phyloP scores from a whole-genome alignment of 2,113 vertebrate species.

The Bubo blakistoni region DNA sequence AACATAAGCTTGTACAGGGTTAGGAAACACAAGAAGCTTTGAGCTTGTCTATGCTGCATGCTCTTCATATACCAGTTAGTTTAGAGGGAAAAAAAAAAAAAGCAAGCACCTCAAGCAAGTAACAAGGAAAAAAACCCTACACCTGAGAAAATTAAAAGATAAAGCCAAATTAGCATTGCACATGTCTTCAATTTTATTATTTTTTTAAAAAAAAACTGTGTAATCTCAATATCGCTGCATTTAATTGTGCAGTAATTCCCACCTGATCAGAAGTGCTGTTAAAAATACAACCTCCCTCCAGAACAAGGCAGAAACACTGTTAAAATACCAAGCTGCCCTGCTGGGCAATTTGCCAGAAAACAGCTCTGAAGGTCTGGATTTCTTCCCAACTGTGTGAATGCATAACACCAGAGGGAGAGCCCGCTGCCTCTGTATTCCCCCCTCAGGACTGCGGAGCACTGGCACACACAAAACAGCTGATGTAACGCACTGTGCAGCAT shows the following conservation, averaged over 20 bases:
- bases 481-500: accelerated
- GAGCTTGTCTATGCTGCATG: neutral
- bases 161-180: neutral
- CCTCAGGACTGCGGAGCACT: accelerated
- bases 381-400: accelerated
- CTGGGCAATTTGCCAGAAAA: neutral
- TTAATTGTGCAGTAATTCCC: neutral
- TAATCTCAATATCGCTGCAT: neutral
- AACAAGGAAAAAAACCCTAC: neutral
- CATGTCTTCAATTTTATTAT: neutral
- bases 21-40: neutral
- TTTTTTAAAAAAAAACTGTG: neutral
- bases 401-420: neutral
- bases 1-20: neutral
- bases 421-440: accelerated
- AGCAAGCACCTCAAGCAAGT: neutral
- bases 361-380: neutral
- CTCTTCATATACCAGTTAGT: neutral
- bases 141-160: neutral
- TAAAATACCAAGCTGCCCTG: neutral
- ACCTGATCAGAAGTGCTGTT: neutral
- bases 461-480: accelerated
- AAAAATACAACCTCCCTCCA: neutral
- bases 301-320: neutral
- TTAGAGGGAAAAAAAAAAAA: neutral